These are phyloP conservation scores for Geococcyx californianus DNA, from an alignment of 2,113 vertebrate species.

Conservation along the genomic window DNA sequence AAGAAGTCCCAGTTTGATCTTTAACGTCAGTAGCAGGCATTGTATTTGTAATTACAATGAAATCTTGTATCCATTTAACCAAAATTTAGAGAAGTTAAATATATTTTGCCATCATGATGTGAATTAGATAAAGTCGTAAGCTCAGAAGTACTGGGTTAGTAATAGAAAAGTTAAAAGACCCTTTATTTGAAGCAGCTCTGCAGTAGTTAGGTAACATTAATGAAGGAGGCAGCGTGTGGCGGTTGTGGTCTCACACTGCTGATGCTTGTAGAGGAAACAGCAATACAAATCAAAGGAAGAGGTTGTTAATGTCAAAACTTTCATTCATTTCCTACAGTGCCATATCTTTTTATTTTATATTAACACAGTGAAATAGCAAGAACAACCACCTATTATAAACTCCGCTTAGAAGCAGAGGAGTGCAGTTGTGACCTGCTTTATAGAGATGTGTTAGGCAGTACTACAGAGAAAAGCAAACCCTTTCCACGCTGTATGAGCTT, in stretches of 20 bases:
- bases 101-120: background rate
- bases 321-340: constrained; percentile 26
- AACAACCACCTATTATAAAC: constrained; percentile 16
- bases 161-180: constrained; percentile 19
- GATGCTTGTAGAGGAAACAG: background rate
- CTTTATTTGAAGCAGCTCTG: constrained; percentile 31
- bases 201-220: constrained; percentile 23
- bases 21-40: background rate
- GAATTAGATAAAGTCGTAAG: constrained; percentile 28
- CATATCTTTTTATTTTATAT: constrained; percentile 10
- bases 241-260: background rate
- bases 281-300: constrained; percentile 23
- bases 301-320: constrained; percentile 37
- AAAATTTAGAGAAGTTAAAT: constrained; percentile 1
- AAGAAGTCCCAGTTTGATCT: background rate
- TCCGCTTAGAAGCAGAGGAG: background rate
- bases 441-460: background rate
- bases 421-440: background rate
- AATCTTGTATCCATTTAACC: constrained; percentile 7
- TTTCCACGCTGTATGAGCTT: background rate
- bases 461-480: background rate
- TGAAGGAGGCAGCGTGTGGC: constrained; percentile 1
- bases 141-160: background rate
- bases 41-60: background rate
- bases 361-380: background rate